A percentile compares a stretch with the other conserved stretches of the same genome.
Conservation (phyloP, 2,888 invertebrate genomes). For the Drosophila ustulata region DNA sequence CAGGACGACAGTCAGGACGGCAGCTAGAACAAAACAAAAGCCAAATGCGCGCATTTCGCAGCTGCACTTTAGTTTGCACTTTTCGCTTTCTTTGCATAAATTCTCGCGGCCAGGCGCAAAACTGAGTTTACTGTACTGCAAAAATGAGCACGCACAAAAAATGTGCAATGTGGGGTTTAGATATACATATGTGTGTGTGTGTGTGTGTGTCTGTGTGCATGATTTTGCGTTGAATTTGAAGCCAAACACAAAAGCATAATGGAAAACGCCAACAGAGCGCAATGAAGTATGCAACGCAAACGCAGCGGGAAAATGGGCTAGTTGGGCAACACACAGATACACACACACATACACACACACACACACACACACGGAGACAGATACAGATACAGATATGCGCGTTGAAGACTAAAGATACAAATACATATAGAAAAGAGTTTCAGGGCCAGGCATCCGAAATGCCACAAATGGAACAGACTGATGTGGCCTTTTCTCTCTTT, state of each 20-base stretch:
- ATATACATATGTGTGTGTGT: slow-evolving; percentile 7
- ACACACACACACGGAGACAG: background rate
- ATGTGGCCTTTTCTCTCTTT: slow-evolving; percentile 12
- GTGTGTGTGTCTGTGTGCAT: slow-evolving; percentile 27
- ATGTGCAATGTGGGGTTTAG: background rate
- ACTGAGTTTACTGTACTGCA: slow-evolving; percentile 64
- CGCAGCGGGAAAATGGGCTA: slow-evolving; percentile 48
- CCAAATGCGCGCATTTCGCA: slow-evolving; percentile 66
- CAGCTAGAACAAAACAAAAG: slow-evolving; percentile 68
- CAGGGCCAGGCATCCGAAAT: slow-evolving; percentile 42
- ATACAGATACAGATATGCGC: background rate
- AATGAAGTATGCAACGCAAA: slow-evolving; percentile 71
- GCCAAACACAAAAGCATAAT: slow-evolving; percentile 72
- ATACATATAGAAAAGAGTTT: slow-evolving; percentile 24
- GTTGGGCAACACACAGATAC: slow-evolving; percentile 35
- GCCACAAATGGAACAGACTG: slow-evolving; percentile 33
- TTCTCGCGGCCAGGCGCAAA: slow-evolving; percentile 63
- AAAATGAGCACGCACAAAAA: slow-evolving; percentile 68
- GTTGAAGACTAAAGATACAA: slow-evolving; percentile 11
- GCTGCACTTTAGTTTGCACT: slow-evolving; percentile 80
- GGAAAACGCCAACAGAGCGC: slow-evolving; percentile 76
- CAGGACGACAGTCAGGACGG: slow-evolving; percentile 35
- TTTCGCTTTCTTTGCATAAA: slow-evolving; percentile 81
- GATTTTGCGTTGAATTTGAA: slow-evolving; percentile 72
- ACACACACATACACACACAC: slow-evolving; percentile 1